Percentiles rank a stretch among this genome's conserved stretches.
These are phyloP conservation scores for Poeciliopsis turrubarensis DNA, from an alignment of 2,113 vertebrate genomes.

Conservation along the genomic window DNA sequence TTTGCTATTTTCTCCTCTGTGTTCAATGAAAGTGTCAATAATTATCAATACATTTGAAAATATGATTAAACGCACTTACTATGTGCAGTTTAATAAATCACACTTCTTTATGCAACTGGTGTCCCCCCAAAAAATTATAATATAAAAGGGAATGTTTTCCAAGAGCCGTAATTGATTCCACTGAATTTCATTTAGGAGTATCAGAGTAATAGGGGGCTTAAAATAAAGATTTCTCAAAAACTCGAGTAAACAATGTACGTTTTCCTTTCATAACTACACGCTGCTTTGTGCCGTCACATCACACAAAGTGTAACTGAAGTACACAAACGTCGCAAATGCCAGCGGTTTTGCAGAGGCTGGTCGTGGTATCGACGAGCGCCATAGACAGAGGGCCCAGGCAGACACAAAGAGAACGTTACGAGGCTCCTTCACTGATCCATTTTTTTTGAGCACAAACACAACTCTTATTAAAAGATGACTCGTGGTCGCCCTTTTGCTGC, in stretches of 20 bases:
- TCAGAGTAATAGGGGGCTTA: background rate
- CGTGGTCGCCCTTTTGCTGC: slow-evolving; percentile 63
- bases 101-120: no score
- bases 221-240: background rate
- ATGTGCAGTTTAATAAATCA: no score
- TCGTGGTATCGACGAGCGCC: slow-evolving; percentile 48
- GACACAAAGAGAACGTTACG: slow-evolving; percentile 20
- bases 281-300: background rate
- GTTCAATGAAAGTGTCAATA: no score
- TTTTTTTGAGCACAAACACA: slow-evolving; percentile 64
- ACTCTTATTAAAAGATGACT: slow-evolving; percentile 76
- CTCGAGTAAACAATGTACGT: background rate
- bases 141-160: no score
- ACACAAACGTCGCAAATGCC: background rate
- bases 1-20: no score
- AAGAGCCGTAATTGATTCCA: background rate
- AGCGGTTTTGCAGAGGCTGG: slow-evolving; percentile 14
- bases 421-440: slow-evolving; percentile 44
- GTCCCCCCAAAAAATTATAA: no score
- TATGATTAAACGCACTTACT: no score
- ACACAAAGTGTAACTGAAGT: background rate
- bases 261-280: background rate
- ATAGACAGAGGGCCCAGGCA: slow-evolving; percentile 55
- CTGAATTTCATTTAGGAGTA: background rate
- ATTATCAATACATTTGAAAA: no score